phyloP scores from a whole-genome alignment of 2,113 vertebrate species.

The Ursus arctos region DNA sequence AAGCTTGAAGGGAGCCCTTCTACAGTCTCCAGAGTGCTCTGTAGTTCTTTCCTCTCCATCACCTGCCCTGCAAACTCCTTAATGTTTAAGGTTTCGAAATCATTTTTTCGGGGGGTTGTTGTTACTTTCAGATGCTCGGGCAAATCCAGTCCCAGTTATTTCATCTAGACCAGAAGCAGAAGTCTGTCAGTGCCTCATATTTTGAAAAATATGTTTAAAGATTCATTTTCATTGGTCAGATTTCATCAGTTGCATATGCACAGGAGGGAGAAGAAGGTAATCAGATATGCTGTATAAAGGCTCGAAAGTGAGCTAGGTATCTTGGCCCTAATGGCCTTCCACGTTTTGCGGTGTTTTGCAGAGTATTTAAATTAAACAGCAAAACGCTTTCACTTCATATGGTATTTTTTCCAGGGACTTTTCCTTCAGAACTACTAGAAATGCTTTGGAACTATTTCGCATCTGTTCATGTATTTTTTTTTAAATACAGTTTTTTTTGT shows the following conservation, averaged over 20 bases:
- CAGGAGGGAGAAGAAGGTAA: background rate
- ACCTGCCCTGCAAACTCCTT: background rate
- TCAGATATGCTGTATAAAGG: background rate
- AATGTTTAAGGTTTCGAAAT: background rate
- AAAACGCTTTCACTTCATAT: background rate
- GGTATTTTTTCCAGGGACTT: background rate
- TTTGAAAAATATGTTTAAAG: background rate
- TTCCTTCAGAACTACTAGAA: conserved; percentile 7
- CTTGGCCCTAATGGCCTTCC: background rate
- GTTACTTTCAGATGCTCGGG: background rate
- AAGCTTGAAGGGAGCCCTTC: too few relatives aligned
- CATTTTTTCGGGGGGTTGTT: background rate
- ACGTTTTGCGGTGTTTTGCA: background rate
- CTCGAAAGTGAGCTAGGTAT: background rate
- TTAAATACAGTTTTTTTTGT: background rate
- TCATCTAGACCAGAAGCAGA: background rate
- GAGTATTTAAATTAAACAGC: background rate
- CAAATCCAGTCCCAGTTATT: background rate
- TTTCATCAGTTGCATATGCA: background rate
- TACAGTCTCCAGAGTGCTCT: background rate
- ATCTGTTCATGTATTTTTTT: background rate
- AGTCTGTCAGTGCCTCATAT: background rate
- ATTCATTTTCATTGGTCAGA: background rate
- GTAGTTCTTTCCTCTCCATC: background rate
- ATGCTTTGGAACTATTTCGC: background rate